Base-by-base conservation (phyloP, 2,797 vertebrate genomes). In the Apogon hyalosoma region DNA sequence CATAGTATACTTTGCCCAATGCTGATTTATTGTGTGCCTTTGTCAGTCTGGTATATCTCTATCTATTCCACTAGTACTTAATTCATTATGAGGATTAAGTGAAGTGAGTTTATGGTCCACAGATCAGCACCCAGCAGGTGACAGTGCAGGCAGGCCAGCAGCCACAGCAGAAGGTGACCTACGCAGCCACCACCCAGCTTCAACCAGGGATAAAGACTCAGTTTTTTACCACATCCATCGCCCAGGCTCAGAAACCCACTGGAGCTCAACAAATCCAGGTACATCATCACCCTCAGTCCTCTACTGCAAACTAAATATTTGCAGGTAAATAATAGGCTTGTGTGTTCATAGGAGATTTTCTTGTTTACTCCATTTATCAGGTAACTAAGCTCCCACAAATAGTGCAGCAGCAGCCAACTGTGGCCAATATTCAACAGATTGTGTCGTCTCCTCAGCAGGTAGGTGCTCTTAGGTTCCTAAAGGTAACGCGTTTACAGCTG, bases 351-450 rank as follows among this genome's bases (percentile, higher is more conserved):
- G 45, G 51, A 68, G 47, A 48, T 63, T 49, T 57, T 80, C n/a
- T 67, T 77, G 55, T 80, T 75, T 84, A 77, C 76, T 59, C 2
- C 69, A 63, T 67, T 76, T 66, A 80, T 11, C 90, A 98, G 97
- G 95, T 98, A 77, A 89, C 96, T 78, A 98, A 99, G 83, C 90
- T 97, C 63, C 95, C 96, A 5, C 97, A 97, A 77, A 96, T 98
- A 51, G 96, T 98, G 58, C 96, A 96, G 75, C 96, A 96, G 65
- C 96, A 96, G 72, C 76, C 94, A 3, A 61, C 95, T 0, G 94
- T 97, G 88, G 93, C 96, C 74, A 95, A 93, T 83, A 94, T 98
- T 82, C 97, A 96, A 60, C 97, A 98, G 75, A 96, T 97, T 10
- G 96, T 96, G 69, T 94, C 96, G 0, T 96, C 97, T 69, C 92